A percentile compares a stretch with the other conserved stretches of the same genome.
phyloP scores from a whole-genome alignment of 2,888 invertebrate species.

The Saturnia pavonia region DNA sequence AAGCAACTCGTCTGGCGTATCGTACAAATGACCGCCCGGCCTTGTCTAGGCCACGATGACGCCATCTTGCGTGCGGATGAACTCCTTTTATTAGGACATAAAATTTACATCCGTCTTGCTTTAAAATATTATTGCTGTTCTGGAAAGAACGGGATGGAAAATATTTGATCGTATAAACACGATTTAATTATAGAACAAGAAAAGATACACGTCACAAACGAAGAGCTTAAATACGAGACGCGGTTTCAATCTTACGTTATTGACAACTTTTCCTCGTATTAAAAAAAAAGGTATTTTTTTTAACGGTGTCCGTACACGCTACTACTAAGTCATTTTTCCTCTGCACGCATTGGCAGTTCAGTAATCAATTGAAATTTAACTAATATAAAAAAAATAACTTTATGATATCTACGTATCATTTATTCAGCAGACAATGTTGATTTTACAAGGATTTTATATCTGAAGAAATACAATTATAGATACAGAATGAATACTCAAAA shows the following conservation, averaged over 20 bases:
- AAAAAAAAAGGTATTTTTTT: too few species aligned
- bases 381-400: background rate
- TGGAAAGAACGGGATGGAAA: conserved; percentile 46
- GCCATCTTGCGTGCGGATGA: conserved; percentile 74
- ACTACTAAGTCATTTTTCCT: too few species aligned
- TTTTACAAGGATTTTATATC: background rate
- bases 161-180: conserved; percentile 37
- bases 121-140: conserved; percentile 31
- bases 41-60: conserved; percentile 81
- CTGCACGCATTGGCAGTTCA: too few species aligned
- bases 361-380: background rate
- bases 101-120: conserved; percentile 63
- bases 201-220: conserved; percentile 33
- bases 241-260: conserved; percentile 8
- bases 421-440: background rate
- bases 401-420: background rate
- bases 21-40: conserved; percentile 78
- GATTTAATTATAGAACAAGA: conserved; percentile 54
- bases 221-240: conserved; percentile 26
- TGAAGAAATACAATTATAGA: background rate
- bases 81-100: conserved; percentile 71
- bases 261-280: conserved; percentile 1
- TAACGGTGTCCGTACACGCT: too few species aligned
- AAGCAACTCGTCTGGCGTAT: conserved; percentile 69
- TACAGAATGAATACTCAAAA: background rate